Evolutionary conservation across 2,113 vertebrate genomes (phyloP).

Genomic region (Gymnogyps californianus): DNA sequence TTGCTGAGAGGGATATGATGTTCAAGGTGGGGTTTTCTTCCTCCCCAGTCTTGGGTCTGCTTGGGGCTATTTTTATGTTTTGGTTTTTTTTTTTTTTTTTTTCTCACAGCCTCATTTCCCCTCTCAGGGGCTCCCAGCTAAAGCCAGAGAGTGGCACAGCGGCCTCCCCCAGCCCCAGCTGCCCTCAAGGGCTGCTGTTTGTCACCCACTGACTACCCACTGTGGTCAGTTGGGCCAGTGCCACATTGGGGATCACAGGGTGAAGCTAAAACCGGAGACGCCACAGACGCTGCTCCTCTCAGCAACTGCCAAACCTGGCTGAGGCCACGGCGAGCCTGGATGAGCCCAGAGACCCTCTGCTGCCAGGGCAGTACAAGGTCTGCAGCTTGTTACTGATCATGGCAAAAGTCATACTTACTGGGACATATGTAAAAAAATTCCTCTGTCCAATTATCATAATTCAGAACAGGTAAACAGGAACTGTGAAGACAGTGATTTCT

Average conservation of each 20-base stretch:
- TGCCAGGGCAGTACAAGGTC: not conserved
- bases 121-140: not conserved
- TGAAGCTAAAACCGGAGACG: not conserved
- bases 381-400: not conserved
- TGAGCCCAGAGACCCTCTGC: not conserved
- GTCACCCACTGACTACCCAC: accelerated
- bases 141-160: not conserved
- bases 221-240: no score
- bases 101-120: no score
- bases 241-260: not conserved
- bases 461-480: not conserved
- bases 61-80: not conserved
- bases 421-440: not conserved
- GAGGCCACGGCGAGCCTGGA: not conserved
- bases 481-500: not conserved
- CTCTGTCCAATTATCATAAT: not conserved
- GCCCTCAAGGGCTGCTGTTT: not conserved
- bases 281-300: not conserved
- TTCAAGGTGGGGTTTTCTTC: not conserved
- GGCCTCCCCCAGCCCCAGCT: not conserved
- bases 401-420: not conserved
- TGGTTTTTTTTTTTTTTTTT: not conserved
- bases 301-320: not conserved
- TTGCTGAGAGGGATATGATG: not conserved
- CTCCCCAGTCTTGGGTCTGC: not conserved